Percentiles rank a stretch among this genome's conserved stretches.
Conservation (phyloP, 2,888 invertebrate species). For the Clepsis dumicolana region DNA sequence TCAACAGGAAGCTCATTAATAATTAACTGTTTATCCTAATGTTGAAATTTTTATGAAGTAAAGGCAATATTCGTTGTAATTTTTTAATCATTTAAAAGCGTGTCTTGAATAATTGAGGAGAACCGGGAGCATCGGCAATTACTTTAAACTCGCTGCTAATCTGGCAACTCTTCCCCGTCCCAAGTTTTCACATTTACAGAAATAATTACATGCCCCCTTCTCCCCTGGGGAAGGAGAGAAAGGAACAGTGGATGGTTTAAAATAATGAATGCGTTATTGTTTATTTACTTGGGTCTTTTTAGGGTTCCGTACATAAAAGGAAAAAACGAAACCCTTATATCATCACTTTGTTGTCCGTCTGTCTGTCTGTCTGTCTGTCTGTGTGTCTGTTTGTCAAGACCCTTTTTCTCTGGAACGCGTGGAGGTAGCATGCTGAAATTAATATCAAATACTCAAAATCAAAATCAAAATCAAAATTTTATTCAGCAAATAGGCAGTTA, state of each 20-base stretch:
- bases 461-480: no score
- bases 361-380: no score
- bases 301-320: no score
- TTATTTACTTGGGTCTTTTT: not conserved
- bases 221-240: slow-evolving; percentile 45
- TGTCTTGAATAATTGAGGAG: slow-evolving; percentile 20
- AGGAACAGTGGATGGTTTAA: slow-evolving; percentile 39
- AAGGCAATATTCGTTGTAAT: slow-evolving; percentile 10
- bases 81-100: slow-evolving; percentile 10
- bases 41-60: not conserved
- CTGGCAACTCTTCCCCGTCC: slow-evolving; percentile 66
- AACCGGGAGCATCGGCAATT: slow-evolving; percentile 58
- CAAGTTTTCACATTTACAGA: slow-evolving; percentile 81
- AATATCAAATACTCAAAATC: no score
- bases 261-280: not conserved
- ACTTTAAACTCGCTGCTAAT: slow-evolving; percentile 68
- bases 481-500: no score
- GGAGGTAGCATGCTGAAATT: no score
- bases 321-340: no score
- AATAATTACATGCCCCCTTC: slow-evolving; percentile 74
- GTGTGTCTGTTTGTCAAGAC: no score
- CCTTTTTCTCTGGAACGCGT: no score
- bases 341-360: no score
- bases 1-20: not conserved
- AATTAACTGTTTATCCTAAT: not conserved